Evolutionary conservation across 2,797 vertebrate genomes (phyloP), one percentile per base, ranked within the genome.

Genomic region (Babyrousa celebensis): DNA sequence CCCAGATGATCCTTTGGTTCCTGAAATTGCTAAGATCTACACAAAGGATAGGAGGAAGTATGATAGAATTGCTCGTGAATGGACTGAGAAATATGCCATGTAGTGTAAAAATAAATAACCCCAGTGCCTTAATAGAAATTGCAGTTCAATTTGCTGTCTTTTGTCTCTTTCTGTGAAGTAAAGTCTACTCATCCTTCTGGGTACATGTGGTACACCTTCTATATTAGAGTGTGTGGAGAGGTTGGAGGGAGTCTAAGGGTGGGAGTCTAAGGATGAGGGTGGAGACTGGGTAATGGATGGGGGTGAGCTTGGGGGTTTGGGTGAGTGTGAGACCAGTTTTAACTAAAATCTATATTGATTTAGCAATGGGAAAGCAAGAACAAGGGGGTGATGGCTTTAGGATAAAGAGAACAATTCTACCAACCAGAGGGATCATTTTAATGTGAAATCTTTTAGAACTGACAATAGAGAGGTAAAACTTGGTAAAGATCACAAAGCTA

Each of bases 41-140:
- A 15, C 0, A 12, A 83, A 52, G 3, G 25, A 97, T 1, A 85
- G 54, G 43, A 1, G 1, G 21, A 56, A 65, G 1, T 96, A 78
- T 40, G 32, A 83, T 1, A 20, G 12, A 62, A 12, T 40, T 14
- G 84, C 90, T 56, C 5, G 23, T 32, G 29, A 23, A 20, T 95
- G 91, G 95, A 95, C 93, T 12, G 8, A 79, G 6, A 83, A 95
- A 20, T 96, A 78, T 0, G 58, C 36, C 25, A 70, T 70, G 62
- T 62, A 23, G 88, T 32, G 23, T 68, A 14, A 27, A 85, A 86
- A 27, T 48, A 36, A 65, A 88, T 27, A 82, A 65, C 56, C 15
- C 25, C 52, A 75, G 40, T 2, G 1, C n/a, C 48, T 68, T 74
- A 86, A 67, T 65, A 65, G 20, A 78, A 11, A 4, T 56, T 25